A percentile compares a stretch with the other conserved stretches of the same genome.
Conservation (phyloP, 2,113 vertebrate species). For the Camelus dromedarius region DNA sequence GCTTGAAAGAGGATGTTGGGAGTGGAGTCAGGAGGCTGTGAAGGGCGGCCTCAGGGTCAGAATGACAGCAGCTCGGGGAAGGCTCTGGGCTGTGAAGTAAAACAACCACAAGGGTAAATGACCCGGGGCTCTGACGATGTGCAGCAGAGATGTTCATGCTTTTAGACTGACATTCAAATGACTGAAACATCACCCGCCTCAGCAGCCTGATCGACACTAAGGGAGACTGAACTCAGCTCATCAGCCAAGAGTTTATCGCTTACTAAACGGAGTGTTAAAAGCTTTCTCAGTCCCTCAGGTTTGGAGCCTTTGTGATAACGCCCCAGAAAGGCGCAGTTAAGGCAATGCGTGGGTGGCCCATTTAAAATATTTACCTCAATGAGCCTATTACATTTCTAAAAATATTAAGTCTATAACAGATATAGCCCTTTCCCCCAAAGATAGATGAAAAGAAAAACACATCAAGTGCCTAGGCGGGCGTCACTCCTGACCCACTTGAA, state of each 20-base stretch:
- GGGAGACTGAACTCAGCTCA: slow-evolving; percentile 61
- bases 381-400: slow-evolving; percentile 72
- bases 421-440: slow-evolving; percentile 42
- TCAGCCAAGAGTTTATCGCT: slow-evolving; percentile 33
- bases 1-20: slow-evolving; percentile 84
- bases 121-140: slow-evolving; percentile 80
- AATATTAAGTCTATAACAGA: slow-evolving; percentile 60
- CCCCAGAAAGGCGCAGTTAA: slow-evolving; percentile 56
- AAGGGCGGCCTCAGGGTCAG: slow-evolving; percentile 86
- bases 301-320: slow-evolving; percentile 57
- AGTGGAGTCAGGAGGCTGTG: slow-evolving; percentile 85
- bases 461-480: not conserved
- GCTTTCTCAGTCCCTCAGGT: slow-evolving; percentile 66
- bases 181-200: slow-evolving; percentile 65
- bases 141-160: slow-evolving; percentile 74
- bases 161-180: slow-evolving; percentile 83
- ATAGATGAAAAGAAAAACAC: slow-evolving; percentile 64
- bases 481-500: slow-evolving; percentile 14
- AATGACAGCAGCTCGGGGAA: slow-evolving; percentile 82
- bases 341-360: not conserved
- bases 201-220: slow-evolving; percentile 9
- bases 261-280: slow-evolving; percentile 71
- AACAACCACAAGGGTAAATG: slow-evolving; percentile 88
- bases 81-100: slow-evolving; percentile 87
- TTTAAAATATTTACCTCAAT: slow-evolving; percentile 77